Base-by-base conservation (phyloP, 2,113 vertebrate species). In the Muscicapa adusta region DNA sequence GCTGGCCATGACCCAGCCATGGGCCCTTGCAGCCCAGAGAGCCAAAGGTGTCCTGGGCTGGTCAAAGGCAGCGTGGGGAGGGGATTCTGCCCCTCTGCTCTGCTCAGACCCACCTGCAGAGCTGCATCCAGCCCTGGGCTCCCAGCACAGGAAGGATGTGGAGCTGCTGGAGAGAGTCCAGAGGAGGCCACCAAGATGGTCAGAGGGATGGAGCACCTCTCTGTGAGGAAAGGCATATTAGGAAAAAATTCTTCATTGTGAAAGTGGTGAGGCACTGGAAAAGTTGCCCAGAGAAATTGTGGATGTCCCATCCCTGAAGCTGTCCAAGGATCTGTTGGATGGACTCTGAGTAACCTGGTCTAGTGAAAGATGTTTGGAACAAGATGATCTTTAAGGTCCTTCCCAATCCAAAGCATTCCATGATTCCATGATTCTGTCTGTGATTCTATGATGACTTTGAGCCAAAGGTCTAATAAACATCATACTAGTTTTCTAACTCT, bases 121-220 rank as follows among this genome's bases (percentile, higher is more conserved):
- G 34, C 85, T 48, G 40, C 57, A 71, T 12, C 56, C 29, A 48
- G 74, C 57, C 6, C 48, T 72, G 85, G 66, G 14, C 1, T 12
- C 19, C 4, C 48, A 72, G 57, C 42, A 50, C 25, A 63, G 42
- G 31, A 71, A 34, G 7, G 29, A 56, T 40, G 40, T 5, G 20
- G 34, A 63, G 1, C 31, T 51, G 18, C 0, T 51, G 14, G 33
- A 60, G 18, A 0, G 0, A 58, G 38, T 11, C 23, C 68, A 73
- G 45, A 60, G 8, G 7, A 53, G 28, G 7, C 8, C 53, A 53
- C 28, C 2, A 53, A n/a, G 29, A 7, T 47, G 12, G 14, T 53
- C n/a, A 45, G 13, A 60, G n/a, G 19, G 19, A 18, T 53, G 19
- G 7, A 67, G 8, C 18, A 60, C 0, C 13, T 67, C 33, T 74